phyloP scores from a whole-genome alignment of 2,888 invertebrate species.

The Leucoptera coffeella region DNA sequence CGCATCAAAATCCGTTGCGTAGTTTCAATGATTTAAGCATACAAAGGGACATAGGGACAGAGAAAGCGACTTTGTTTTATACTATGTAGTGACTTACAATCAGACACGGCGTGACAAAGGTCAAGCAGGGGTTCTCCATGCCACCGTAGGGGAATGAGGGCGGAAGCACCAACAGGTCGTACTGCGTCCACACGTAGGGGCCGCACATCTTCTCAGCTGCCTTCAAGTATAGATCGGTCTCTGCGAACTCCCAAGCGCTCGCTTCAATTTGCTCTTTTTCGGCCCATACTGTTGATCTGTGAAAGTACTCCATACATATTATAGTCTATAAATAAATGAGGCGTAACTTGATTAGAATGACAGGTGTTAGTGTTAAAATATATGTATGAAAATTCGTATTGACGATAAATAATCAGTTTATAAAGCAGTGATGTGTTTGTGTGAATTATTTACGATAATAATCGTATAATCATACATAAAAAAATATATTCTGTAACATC shows the following conservation, averaged over 20 bases:
- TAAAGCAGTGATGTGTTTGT: no score
- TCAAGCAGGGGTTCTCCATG: slow-evolving; percentile 96
- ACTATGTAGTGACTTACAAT: no score
- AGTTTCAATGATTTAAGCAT: no score
- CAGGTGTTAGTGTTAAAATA: background rate
- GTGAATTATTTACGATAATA: no score
- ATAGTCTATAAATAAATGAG: background rate
- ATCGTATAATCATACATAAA: no score
- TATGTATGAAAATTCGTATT: background rate
- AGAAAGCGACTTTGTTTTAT: no score
- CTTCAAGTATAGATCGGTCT: slow-evolving; percentile 76
- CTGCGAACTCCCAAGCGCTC: slow-evolving; percentile 83
- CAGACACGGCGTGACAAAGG: slow-evolving; percentile 90
- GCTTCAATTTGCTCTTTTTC: slow-evolving; percentile 78
- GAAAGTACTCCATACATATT: no score
- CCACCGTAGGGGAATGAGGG: slow-evolving; percentile 94
- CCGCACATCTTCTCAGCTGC: slow-evolving; percentile 82
- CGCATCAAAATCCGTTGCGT: no score
- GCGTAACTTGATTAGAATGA: no score
- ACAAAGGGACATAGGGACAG: no score
- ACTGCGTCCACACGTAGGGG: slow-evolving; percentile 85
- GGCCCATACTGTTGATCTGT: slow-evolving; percentile 79
- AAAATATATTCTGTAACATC: no score
- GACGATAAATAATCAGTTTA: no score
- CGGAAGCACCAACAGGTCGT: slow-evolving; percentile 85